Percentiles rank a stretch among this genome's conserved stretches.
phyloP scores from a whole-genome alignment of 2,113 vertebrate genomes.

The Hiodon tergisus region DNA sequence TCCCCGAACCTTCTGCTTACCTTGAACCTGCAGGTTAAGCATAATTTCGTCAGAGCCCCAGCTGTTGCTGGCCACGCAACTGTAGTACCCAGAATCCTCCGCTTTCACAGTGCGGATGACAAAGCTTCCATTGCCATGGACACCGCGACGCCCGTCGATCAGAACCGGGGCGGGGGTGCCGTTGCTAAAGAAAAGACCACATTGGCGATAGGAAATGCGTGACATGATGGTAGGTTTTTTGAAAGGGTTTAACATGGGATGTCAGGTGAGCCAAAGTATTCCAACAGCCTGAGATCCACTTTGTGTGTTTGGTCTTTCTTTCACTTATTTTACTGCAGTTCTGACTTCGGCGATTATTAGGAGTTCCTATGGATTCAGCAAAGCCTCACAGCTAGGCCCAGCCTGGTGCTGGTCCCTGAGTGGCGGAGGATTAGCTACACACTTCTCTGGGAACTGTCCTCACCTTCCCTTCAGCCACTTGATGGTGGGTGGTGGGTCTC shows the following conservation, averaged over 20 bases:
- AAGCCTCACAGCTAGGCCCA: neutral
- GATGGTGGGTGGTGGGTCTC: conserved; percentile 85
- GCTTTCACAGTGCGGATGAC: conserved; percentile 94
- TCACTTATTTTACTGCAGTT: neutral
- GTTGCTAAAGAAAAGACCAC: conserved; percentile 63
- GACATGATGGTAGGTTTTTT: neutral
- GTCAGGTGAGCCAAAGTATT: neutral
- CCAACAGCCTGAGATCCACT: neutral
- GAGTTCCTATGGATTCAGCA: neutral
- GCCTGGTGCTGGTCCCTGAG: no score
- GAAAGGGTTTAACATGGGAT: neutral
- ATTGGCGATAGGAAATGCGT: neutral
- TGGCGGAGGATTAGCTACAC: no score
- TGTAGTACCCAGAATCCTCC: conserved; percentile 96
- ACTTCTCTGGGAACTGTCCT: conserved; percentile 27
- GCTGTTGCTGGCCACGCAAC: conserved; percentile 90
- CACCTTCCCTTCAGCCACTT: conserved; percentile 99
- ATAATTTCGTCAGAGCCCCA: conserved; percentile 96
- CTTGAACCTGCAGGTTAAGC: conserved; percentile 95
- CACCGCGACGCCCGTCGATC: conserved; percentile 84
- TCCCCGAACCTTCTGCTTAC: conserved; percentile 46
- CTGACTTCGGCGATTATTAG: no score
- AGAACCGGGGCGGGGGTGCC: conserved; percentile 87
- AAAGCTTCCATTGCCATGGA: conserved; percentile 93
- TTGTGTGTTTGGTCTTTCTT: neutral